These are phyloP conservation scores for Myiotriccus ornatus DNA, from an alignment of 2,797 vertebrate genomes.

Conservation along the genomic window DNA sequence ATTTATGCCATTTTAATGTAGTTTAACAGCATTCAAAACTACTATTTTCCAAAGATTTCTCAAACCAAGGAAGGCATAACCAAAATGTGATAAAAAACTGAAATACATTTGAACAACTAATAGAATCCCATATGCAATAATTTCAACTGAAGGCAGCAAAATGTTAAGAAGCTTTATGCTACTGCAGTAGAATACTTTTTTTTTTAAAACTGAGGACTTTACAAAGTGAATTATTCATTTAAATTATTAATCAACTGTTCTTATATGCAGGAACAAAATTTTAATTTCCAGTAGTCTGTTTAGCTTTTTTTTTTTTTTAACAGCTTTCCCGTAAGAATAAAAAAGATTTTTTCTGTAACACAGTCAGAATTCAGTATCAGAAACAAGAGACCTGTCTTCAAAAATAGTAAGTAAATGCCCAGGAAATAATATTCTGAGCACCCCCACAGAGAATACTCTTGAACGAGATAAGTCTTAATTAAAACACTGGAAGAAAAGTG, in stretches of 20 bases:
- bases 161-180: neutral
- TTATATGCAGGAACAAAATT: neutral
- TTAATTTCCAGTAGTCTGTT: neutral
- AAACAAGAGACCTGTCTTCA: neutral
- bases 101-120: neutral
- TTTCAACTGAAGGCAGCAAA: neutral
- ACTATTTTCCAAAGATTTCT: neutral
- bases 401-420: neutral
- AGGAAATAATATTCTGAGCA: neutral
- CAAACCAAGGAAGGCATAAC: neutral
- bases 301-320: neutral
- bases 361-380: neutral
- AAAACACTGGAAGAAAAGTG: neutral
- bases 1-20: neutral
- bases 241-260: neutral
- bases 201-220: neutral
- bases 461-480: neutral
- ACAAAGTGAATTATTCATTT: neutral
- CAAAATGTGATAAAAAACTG: neutral
- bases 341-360: neutral
- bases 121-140: neutral
- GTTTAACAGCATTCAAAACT: neutral
- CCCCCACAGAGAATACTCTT: neutral
- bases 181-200: neutral
- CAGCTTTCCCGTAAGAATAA: neutral